Percentiles rank a stretch among this genome's conserved stretches.
Conservation (phyloP, 1,140 invertebrate species). For the Saccostrea cuccullata region DNA sequence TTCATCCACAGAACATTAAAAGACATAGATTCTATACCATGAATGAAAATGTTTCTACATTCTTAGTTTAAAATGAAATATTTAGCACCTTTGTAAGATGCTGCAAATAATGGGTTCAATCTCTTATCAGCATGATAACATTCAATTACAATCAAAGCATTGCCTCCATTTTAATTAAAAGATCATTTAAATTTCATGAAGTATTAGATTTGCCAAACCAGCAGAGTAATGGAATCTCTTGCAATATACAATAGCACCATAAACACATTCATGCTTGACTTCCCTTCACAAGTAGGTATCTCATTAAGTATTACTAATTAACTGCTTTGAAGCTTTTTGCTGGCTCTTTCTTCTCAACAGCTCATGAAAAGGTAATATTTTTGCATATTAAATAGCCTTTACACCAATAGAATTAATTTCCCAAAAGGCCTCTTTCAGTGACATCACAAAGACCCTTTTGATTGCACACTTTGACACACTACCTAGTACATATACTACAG, state of each 20-base stretch:
- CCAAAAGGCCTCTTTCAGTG: neutral
- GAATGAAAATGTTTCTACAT: neutral
- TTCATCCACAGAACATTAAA: neutral
- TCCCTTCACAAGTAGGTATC: neutral
- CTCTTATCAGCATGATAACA: neutral
- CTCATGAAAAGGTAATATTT: neutral
- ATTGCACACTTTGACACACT: too few species aligned
- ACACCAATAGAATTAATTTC: neutral
- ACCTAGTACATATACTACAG: too few species aligned
- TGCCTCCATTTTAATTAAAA: neutral
- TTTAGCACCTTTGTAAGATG: neutral
- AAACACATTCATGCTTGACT: neutral
- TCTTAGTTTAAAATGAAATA: neutral
- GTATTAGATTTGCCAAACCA: neutral
- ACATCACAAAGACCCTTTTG: neutral
- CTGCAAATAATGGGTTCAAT: neutral
- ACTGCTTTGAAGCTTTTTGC: conserved; percentile 1
- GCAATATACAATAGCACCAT: neutral
- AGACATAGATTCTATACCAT: neutral
- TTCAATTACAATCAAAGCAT: neutral
- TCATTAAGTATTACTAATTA: conserved; percentile 5
- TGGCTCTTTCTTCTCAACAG: neutral
- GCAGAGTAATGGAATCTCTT: neutral
- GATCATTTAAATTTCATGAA: conserved; percentile 37
- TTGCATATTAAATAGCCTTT: neutral